Conservation (phyloP, 2,888 invertebrate species). For the Taphrorychus bicolor region DNA sequence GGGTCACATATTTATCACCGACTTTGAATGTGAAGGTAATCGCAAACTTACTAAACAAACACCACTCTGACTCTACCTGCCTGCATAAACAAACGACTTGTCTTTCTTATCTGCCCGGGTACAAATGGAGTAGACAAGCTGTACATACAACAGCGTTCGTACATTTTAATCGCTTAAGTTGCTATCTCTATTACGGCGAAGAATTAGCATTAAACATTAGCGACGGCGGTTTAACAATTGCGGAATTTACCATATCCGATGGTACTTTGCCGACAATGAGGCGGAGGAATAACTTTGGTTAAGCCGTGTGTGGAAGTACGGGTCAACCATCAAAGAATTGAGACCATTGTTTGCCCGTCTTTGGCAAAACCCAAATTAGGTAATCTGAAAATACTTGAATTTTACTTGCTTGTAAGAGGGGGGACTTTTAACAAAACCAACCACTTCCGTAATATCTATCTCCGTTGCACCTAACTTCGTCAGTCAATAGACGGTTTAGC, state of each 20-base stretch:
- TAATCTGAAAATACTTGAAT: background rate
- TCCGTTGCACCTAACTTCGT: constrained; percentile 32
- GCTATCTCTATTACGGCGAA: constrained; percentile 38
- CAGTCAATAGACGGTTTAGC: constrained; percentile 37
- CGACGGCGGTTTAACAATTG: constrained; percentile 34
- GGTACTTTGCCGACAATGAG: constrained; percentile 31
- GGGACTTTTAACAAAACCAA: background rate
- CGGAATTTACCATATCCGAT: constrained; percentile 40
- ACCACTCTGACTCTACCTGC: constrained; percentile 3
- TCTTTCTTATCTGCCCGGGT: constrained; percentile 26
- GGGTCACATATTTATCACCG: background rate
- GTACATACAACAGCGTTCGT: constrained; percentile 27
- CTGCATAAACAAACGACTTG: constrained; percentile 25
- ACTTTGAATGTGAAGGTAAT: background rate
- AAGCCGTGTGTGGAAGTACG: constrained; percentile 22
- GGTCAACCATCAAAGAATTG: background rate
- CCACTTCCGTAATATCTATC: constrained; percentile 8
- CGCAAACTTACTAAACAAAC: background rate
- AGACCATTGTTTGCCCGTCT: constrained; percentile 14
- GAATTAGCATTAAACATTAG: constrained; percentile 40
- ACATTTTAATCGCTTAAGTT: constrained; percentile 34
- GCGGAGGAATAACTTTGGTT: constrained; percentile 32
- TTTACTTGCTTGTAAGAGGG: too few species aligned
- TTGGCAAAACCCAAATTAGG: constrained; percentile 1
- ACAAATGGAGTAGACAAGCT: constrained; percentile 32